A percentile compares a stretch with the other conserved stretches of the same genome.
Conservation (phyloP, 2,888 invertebrate genomes). For the Tenthredo distinguenda region DNA sequence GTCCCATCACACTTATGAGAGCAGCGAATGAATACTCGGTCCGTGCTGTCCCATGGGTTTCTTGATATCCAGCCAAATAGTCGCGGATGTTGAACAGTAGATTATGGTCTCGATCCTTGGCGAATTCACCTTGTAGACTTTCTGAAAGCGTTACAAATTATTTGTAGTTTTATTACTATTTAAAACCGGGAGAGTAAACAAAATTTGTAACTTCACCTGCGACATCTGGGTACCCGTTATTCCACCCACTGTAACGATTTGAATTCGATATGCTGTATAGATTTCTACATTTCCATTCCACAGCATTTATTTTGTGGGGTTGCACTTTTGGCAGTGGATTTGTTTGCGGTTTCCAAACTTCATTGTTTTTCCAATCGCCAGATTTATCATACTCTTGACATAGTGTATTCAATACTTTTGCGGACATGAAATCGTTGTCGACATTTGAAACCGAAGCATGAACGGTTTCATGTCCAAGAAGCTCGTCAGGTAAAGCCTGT, state of each 20-base stretch:
- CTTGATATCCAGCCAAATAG: conserved; percentile 71
- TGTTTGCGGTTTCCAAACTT: neutral
- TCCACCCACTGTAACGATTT: conserved; percentile 49
- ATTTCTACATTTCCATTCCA: conserved; percentile 66
- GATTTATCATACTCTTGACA: conserved; percentile 57
- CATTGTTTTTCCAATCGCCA: conserved; percentile 64
- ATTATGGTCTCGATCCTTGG: conserved; percentile 51
- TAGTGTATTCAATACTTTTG: conserved; percentile 35
- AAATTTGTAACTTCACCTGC: conserved; percentile 37
- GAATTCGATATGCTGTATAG: conserved; percentile 64
- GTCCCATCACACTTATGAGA: conserved; percentile 70
- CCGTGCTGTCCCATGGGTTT: conserved; percentile 66
- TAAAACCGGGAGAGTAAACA: conserved; percentile 22
- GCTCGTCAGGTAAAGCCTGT: conserved; percentile 19
- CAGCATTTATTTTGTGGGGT: conserved; percentile 49
- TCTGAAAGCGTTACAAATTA: conserved; percentile 33
- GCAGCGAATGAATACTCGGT: conserved; percentile 70
- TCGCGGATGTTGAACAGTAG: conserved; percentile 64
- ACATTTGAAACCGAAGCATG: conserved; percentile 24
- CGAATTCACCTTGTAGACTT: conserved; percentile 46
- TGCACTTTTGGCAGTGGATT: conserved; percentile 3
- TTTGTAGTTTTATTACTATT: conserved; percentile 22
- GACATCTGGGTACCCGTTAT: conserved; percentile 15
- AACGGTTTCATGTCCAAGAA: neutral
- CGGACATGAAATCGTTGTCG: conserved; percentile 34